A percentile compares a stretch with the other conserved stretches of the same genome.
phyloP scores from a whole-genome alignment of 2,113 vertebrate species.

The Syngnathus floridae region DNA sequence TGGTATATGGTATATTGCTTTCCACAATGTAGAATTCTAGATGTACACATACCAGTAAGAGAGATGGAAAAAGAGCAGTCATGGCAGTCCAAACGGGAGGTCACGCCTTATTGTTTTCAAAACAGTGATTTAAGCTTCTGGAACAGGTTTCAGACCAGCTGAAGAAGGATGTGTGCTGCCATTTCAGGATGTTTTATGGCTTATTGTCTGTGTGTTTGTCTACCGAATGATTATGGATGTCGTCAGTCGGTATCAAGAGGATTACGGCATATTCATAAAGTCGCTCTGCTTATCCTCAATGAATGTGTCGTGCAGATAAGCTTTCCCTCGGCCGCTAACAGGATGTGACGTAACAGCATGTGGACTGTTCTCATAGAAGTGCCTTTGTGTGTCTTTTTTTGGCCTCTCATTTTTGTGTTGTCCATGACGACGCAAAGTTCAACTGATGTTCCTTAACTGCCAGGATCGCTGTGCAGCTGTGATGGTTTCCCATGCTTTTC shows the following conservation, averaged over 20 bases:
- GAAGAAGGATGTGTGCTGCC: conserved; percentile 40
- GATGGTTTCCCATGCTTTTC: conserved; percentile 64
- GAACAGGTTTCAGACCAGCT: conserved; percentile 61
- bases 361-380: conserved; percentile 19
- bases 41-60: neutral
- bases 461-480: conserved; percentile 75
- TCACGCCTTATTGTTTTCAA: neutral
- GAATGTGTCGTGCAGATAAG: conserved; percentile 30
- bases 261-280: conserved; percentile 33
- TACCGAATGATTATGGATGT: conserved; percentile 28
- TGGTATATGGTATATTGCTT: neutral
- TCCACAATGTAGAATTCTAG: neutral
- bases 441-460: conserved; percentile 60
- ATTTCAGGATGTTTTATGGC: conserved; percentile 12
- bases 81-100: neutral
- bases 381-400: conserved; percentile 18
- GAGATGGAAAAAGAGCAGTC: neutral
- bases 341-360: conserved; percentile 36
- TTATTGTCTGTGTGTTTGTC: conserved; percentile 22
- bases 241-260: conserved; percentile 48
- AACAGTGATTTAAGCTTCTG: conserved; percentile 4
- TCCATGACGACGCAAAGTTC: neutral
- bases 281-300: conserved; percentile 33
- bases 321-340: conserved; percentile 17
- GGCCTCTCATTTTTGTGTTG: neutral